Percentiles rank a stretch among this genome's conserved stretches.
phyloP scores from a whole-genome alignment of 2,888 invertebrate species.

The Orthosia gothica region DNA sequence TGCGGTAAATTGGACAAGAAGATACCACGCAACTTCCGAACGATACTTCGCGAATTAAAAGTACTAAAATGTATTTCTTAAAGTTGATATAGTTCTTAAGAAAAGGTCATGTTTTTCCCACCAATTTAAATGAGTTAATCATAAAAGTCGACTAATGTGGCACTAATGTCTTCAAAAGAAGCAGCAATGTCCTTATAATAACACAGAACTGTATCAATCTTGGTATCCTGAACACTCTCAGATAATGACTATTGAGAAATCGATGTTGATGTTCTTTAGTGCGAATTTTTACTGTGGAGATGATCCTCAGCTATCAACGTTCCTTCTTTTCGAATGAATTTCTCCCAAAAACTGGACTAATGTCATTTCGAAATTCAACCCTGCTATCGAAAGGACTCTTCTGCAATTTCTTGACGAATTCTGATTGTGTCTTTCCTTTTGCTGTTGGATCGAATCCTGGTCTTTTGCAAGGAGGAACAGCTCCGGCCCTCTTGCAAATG shows the following conservation, averaged over 20 bases:
- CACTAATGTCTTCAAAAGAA: constrained; percentile 19
- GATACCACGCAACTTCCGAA: too few species aligned
- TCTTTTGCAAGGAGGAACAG: too few species aligned
- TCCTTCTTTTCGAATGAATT: not conserved
- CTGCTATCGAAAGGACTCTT: too few species aligned
- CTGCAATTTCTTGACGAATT: too few species aligned
- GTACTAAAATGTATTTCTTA: not conserved
- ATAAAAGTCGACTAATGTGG: constrained; percentile 2
- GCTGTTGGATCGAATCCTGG: too few species aligned
- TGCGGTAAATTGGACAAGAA: too few species aligned
- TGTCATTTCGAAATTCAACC: too few species aligned
- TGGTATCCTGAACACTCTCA: not conserved
- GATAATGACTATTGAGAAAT: constrained; percentile 8
- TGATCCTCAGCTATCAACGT: too few species aligned
- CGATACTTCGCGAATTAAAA: too few species aligned
- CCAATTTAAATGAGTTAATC: too few species aligned
- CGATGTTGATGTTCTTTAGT: not conserved
- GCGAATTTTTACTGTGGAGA: not conserved
- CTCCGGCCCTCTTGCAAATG: too few species aligned
- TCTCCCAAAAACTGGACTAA: not conserved
- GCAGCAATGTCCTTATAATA: constrained; percentile 1
- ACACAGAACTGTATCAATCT: not conserved
- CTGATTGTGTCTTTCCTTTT: too few species aligned
- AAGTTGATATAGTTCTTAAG: not conserved
- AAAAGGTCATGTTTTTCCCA: constrained; percentile 29